A percentile compares a stretch with the other conserved stretches of the same genome.
These are phyloP conservation scores for Philantomba maxwellii DNA, from an alignment of 2,113 vertebrate genomes.

Conservation along the genomic window DNA sequence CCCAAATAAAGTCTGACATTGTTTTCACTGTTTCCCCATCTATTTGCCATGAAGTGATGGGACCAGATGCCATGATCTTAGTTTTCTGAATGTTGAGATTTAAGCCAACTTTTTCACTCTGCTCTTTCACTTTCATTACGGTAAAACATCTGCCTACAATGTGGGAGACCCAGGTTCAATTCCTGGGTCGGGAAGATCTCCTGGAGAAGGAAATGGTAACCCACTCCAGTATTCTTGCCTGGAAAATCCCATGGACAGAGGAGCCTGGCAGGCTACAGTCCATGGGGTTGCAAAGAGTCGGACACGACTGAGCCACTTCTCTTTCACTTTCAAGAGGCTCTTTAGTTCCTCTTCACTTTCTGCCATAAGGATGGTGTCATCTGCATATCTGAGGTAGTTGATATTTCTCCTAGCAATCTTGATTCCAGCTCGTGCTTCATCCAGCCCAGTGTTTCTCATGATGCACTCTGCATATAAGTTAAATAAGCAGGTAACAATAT, in stretches of 20 bases:
- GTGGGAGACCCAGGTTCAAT: too few relatives aligned
- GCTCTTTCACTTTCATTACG: background rate
- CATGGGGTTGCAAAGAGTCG: too few relatives aligned
- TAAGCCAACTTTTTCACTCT: background rate
- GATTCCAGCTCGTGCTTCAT: background rate
- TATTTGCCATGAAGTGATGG: background rate
- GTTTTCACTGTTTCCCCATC: background rate
- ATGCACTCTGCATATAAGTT: background rate
- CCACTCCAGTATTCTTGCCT: too few relatives aligned
- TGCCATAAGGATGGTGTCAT: background rate
- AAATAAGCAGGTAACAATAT: background rate
- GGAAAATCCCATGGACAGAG: too few relatives aligned
- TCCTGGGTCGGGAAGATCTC: too few relatives aligned
- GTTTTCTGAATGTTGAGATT: background rate
- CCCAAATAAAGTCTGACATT: accelerated
- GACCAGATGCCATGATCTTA: background rate
- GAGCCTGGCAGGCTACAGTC: too few relatives aligned
- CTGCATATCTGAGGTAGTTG: background rate
- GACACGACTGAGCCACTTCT: too few relatives aligned
- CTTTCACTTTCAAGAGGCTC: background rate
- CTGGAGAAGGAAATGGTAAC: too few relatives aligned
- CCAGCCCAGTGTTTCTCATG: background rate
- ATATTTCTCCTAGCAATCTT: background rate
- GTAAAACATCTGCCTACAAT: too few relatives aligned
- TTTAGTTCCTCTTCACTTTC: background rate